Conservation (phyloP, 1,140 invertebrate genomes). For the Drosophila pectinifera region DNA sequence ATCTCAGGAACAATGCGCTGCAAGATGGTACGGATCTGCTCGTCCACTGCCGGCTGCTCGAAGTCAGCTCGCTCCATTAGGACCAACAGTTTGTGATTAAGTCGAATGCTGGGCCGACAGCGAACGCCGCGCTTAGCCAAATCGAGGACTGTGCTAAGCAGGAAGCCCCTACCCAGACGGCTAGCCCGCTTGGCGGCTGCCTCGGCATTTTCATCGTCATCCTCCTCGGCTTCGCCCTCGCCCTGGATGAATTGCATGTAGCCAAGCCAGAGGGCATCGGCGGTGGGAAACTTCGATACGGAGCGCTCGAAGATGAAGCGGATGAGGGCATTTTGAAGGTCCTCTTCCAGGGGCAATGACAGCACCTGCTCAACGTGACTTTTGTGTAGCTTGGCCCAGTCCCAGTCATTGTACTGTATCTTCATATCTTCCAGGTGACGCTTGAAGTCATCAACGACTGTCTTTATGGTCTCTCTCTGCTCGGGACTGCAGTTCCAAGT, state of each 20-base stretch:
- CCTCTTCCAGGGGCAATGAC: neutral
- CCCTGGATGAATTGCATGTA: slow-evolving; percentile 48
- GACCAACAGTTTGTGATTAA: slow-evolving; percentile 52
- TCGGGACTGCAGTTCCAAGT: slow-evolving; percentile 25
- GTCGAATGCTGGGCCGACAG: slow-evolving; percentile 3
- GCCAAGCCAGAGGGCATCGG: slow-evolving; percentile 48
- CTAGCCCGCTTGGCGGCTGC: neutral
- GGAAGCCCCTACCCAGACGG: slow-evolving; percentile 30
- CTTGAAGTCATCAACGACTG: neutral
- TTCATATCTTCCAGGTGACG: neutral
- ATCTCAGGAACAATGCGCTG: slow-evolving; percentile 10
- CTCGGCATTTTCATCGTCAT: neutral
- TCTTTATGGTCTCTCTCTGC: neutral
- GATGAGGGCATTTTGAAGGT: slow-evolving; percentile 17
- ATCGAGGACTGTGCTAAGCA: slow-evolving; percentile 25
- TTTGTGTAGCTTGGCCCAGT: slow-evolving; percentile 18
- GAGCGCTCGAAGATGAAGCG: slow-evolving; percentile 51
- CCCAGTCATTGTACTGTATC: neutral
- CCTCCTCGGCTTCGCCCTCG: neutral
- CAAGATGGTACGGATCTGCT: slow-evolving; percentile 12
- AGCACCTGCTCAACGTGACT: slow-evolving; percentile 10
- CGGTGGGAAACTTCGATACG: slow-evolving; percentile 39
- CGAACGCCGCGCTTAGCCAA: slow-evolving; percentile 35
- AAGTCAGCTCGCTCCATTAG: slow-evolving; percentile 36
- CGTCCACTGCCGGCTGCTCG: slow-evolving; percentile 17